Evolutionary conservation across 1,140 invertebrate species (phyloP), one percentile per base, ranked within the genome.

Genomic region (Leptoteleia sp.): DNA sequence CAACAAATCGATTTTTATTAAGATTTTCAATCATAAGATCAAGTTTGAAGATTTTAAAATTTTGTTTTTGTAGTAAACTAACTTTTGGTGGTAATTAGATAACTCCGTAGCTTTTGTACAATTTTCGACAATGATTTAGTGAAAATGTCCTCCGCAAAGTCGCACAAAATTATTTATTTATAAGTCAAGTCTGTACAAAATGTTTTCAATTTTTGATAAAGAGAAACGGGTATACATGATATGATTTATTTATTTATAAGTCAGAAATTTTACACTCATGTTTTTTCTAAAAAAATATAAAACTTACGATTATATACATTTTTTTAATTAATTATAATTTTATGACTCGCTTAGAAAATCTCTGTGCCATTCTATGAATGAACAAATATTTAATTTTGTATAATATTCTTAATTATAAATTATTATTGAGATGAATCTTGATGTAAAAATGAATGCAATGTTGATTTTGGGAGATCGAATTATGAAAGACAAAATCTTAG

Each of bases 401-500:
- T 48, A 65, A 57, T 50, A 62, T 33, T 64, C 19, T 42, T 29
- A 62, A 64, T 64, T 57, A 40, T 17, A 15, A 19, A 33, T 52
- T 70, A 50, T 35, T 70, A 43, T 37, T 47, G 43, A 8, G 35
- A 2, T 57, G 31, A 40, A 59, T 52, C 31, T 61, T 42, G n/a
- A 31, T 72, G 25, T 55, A 71, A 68, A 68, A 57, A 71, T 42
- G 35, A 61, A 61, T 22, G 6, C 19, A 72, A 48, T 29, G 29
- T 55, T 61, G 4, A 40, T 61, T 76, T 54, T 42, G 47, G 15
- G 16, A 61, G 15, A 62, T 31, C 8, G 17, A 35, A 45, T 52
- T 38, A 68, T 11, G 55, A 62, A 68, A 64, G 29, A 70, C 42
- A 43, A 65, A 77, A 48, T 47, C 33, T 37, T 77, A 77, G 65